Conservation (phyloP, 2,113 vertebrate species). For the Barnardius zonarius region DNA sequence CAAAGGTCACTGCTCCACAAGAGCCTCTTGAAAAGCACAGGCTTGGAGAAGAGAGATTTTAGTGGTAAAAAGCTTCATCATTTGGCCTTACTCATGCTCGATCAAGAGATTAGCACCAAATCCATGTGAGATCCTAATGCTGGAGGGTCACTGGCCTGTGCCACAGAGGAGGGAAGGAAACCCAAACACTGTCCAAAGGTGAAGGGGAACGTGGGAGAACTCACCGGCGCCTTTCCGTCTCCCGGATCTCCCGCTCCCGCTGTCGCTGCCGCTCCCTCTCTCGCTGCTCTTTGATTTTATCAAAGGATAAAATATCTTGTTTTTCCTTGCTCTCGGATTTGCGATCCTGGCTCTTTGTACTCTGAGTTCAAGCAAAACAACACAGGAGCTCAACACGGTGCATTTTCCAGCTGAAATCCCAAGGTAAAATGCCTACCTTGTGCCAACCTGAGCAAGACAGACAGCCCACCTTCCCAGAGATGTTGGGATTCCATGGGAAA, state of each 20-base stretch:
- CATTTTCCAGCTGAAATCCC: neutral
- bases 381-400: neutral
- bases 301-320: constrained; percentile 93
- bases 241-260: constrained; percentile 89
- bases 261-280: constrained; percentile 92
- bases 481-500: neutral
- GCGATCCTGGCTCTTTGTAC: constrained; percentile 89
- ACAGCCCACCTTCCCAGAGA: rapidly evolving
- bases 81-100: neutral
- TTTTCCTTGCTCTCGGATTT: constrained; percentile 88
- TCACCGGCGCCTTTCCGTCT: constrained; percentile 87
- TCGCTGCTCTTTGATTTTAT: constrained; percentile 97
- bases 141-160: neutral
- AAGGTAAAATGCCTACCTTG: neutral
- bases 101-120: neutral
- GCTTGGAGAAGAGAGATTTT: neutral
- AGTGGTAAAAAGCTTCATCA: neutral
- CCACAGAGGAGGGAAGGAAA: neutral
- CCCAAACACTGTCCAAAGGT: neutral
- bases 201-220: neutral
- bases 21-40: neutral
- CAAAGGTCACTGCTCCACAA: neutral
- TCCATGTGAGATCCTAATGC: rapidly evolving
- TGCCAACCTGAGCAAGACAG: neutral
- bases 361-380: constrained; percentile 69